Evolutionary conservation across 1,140 invertebrate species (phyloP).

Genomic region (Dolichoris vasculosae): DNA sequence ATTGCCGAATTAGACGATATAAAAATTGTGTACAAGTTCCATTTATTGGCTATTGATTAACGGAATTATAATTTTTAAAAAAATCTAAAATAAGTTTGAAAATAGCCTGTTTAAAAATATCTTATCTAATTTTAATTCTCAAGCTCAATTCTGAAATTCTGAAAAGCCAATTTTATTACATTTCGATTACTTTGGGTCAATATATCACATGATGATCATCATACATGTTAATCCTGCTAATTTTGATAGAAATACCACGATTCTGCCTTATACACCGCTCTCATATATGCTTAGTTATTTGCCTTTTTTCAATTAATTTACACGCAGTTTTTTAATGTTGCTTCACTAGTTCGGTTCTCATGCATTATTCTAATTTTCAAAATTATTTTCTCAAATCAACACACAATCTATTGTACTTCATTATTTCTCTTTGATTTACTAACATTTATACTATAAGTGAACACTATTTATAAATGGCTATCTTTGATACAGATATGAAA

Average conservation of each 20-base stretch:
- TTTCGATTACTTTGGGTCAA: neutral
- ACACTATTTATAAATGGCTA: conserved; percentile 24
- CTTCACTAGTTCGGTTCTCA: conserved; percentile 25
- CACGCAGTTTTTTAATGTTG: conserved; percentile 49
- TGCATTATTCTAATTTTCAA: conserved; percentile 16
- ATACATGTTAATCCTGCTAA: conserved; percentile 14
- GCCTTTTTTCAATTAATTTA: conserved; percentile 19
- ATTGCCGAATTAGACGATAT: neutral
- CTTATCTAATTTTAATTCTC: neutral
- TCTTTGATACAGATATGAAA: neutral
- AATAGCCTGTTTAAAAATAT: neutral
- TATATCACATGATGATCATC: neutral
- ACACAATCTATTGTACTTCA: neutral
- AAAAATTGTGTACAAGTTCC: neutral
- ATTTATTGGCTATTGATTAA: neutral
- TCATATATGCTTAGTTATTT: conserved; percentile 58
- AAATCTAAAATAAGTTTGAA: neutral
- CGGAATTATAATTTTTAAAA: neutral
- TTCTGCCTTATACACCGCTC: conserved; percentile 67
- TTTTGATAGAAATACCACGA: conserved; percentile 52
- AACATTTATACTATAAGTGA: conserved; percentile 33
- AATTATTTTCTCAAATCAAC: neutral
- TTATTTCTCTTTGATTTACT: conserved; percentile 38
- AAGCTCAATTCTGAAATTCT: neutral
- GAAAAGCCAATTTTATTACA: neutral